Conservation (phyloP, 2,888 invertebrate species). For the Idaea aversata region DNA sequence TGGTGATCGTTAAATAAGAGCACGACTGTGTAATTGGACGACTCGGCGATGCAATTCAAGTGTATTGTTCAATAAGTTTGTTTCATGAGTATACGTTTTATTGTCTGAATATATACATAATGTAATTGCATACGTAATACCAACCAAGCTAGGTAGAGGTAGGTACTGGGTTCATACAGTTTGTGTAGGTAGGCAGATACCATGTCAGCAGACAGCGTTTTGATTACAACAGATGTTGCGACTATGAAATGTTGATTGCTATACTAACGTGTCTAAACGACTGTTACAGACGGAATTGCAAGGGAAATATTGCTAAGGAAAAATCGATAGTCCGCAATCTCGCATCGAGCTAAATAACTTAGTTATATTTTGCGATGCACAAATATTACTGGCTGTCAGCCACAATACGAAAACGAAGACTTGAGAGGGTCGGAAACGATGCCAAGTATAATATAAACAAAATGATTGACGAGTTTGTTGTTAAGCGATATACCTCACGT, state of each 20-base stretch:
- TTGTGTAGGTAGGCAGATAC: no score
- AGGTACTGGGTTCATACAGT: no score
- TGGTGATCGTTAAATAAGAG: slow-evolving; percentile 9
- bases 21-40: slow-evolving; percentile 16
- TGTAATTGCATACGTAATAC: slow-evolving; percentile 13
- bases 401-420: slow-evolving; percentile 55
- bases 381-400: slow-evolving; percentile 61
- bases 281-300: slow-evolving; percentile 13
- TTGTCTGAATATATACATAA: slow-evolving; percentile 19
- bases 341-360: slow-evolving; percentile 35
- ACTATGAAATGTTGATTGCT: slow-evolving; percentile 25
- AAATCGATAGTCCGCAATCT: slow-evolving; percentile 44
- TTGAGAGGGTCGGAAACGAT: slow-evolving; percentile 48
- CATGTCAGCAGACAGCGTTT: slow-evolving; percentile 24
- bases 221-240: slow-evolving; percentile 32
- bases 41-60: slow-evolving; percentile 27
- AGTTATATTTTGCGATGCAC: slow-evolving; percentile 39
- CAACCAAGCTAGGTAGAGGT: slow-evolving; percentile 28
- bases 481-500: slow-evolving; percentile 46
- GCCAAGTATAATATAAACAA: slow-evolving; percentile 64
- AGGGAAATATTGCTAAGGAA: slow-evolving; percentile 6
- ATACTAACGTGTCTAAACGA: slow-evolving; percentile 12
- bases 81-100: slow-evolving; percentile 27
- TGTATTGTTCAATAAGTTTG: slow-evolving; percentile 32
- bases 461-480: slow-evolving; percentile 58